Conservation (phyloP, 2,797 vertebrate species). For the Knipowitschia caucasica region DNA sequence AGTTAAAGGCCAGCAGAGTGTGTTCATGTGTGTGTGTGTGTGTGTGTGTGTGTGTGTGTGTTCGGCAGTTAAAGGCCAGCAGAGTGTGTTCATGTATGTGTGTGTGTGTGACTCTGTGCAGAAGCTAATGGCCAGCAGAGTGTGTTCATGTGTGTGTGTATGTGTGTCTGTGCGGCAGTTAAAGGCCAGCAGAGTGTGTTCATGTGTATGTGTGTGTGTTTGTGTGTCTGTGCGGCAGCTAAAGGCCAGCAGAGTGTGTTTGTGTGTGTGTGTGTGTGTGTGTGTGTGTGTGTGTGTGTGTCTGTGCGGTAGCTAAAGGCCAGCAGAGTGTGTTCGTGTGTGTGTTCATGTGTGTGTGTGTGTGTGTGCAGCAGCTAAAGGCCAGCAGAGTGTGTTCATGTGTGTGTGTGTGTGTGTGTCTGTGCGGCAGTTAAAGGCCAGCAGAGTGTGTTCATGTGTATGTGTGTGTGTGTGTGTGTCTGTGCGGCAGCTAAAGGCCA, state of each 20-base stretch:
- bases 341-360: slow-evolving; percentile 11
- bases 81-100: slow-evolving; percentile 1
- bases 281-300: slow-evolving; percentile 12
- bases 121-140: too few species aligned
- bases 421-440: slow-evolving; percentile 37
- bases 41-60: slow-evolving; percentile 9
- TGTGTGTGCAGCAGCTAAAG: slow-evolving; percentile 31
- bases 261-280: slow-evolving; percentile 5
- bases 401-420: too few species aligned
- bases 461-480: too few species aligned
- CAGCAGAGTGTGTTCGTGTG: neutral
- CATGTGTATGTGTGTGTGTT: slow-evolving; percentile 10
- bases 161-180: slow-evolving; percentile 1
- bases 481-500: slow-evolving; percentile 80
- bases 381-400: too few species aligned
- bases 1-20: too few species aligned
- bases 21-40: slow-evolving; percentile 8
- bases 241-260: neutral
- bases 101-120: slow-evolving; percentile 16
- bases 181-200: slow-evolving; percentile 3
- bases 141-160: slow-evolving; percentile 5
- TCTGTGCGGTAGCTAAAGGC: too few species aligned
- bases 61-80: slow-evolving; percentile 55
- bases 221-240: too few species aligned
- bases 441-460: slow-evolving; percentile 16